Evolutionary conservation across 1,140 invertebrate genomes (phyloP), one percentile per base, ranked within the genome.

Genomic region (Pemphigus obesinymphae): DNA sequence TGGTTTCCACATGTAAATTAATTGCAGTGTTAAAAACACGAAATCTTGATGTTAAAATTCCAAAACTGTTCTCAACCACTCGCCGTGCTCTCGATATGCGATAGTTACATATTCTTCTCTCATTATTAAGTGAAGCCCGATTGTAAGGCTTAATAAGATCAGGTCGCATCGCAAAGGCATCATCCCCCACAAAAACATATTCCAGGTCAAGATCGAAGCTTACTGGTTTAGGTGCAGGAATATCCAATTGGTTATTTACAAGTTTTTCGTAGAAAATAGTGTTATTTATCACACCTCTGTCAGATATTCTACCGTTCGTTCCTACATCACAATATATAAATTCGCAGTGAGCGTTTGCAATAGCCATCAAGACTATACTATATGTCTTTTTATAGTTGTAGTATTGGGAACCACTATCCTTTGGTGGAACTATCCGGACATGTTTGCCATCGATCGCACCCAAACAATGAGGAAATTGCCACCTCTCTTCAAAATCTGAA

Each of bases 391-490:
- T 88, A 83, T 88, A 89, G 85, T 88, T 90, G 83, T 85, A 89
- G 83, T 86, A 89, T n/a, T 84, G 66, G 13, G 86, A 87, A 78
- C 86, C 86, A 85, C 83, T 84, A 78, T 86, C 84, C 63, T 83
- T 83, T 61, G 87, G 87, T 86, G 43, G 86, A 87, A 55, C 88
- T 78, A 88, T 86, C 80, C 82, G 83, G 43, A 88, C 84, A 84
- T 88, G 87, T 84, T 89, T 89, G 17, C 87, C 88, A 84, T 89
- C 87, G 10, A 90, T 84, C 7, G 87, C 86, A 31, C 86, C 87
- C 20, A 85, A 29, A 83, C 86, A 88, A 83, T 87, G 85, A 13
- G 87, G 86, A 83, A 87, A 86, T 70, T 88, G 85, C 86, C 87
- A 88, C 34, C 80, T 84, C 15, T 84, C 66, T 29, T 85, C 61